Conservation (phyloP, 2,113 vertebrate genomes). For the Megaleporinus macrocephalus region DNA sequence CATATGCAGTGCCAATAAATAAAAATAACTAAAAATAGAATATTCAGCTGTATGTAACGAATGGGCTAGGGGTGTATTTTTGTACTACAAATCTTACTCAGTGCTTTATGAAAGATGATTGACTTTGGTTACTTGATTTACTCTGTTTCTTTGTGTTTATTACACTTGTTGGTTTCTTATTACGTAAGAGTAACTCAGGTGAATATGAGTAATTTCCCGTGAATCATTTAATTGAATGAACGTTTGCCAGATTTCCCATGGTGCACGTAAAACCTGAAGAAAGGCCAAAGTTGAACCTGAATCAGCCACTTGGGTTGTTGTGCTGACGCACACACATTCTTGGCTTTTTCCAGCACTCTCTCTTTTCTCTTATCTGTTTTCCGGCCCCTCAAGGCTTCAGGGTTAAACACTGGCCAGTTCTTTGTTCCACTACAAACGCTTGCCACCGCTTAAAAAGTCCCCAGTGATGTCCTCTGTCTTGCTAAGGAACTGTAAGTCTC, state of each 20-base stretch:
- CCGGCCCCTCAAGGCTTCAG: constrained; percentile 5
- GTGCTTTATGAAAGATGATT: not conserved
- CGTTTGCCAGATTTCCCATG: not conserved
- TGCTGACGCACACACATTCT: constrained; percentile 34
- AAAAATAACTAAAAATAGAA: no score
- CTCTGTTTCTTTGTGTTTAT: not conserved
- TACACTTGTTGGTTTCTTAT: not conserved
- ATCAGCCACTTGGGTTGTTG: not conserved
- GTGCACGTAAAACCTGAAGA: not conserved
- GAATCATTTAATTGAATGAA: not conserved
- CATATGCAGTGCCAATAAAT: no score
- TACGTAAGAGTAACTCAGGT: not conserved
- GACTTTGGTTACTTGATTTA: not conserved
- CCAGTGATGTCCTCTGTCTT: constrained; percentile 15
- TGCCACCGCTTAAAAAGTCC: constrained; percentile 22
- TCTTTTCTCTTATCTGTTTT: constrained; percentile 47
- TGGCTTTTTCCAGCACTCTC: constrained; percentile 16
- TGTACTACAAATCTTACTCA: no score
- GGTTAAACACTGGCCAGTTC: constrained; percentile 23
- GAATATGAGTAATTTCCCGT: not conserved
- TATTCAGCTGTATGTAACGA: no score
- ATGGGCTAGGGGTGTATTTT: no score
- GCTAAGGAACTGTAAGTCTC: constrained; percentile 16
- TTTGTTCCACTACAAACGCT: constrained; percentile 28
- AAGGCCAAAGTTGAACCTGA: constrained; percentile 6